A percentile compares a stretch with the other conserved stretches of the same genome.
phyloP scores from a whole-genome alignment of 2,888 invertebrate species.

The Dasypogon diadema region DNA sequence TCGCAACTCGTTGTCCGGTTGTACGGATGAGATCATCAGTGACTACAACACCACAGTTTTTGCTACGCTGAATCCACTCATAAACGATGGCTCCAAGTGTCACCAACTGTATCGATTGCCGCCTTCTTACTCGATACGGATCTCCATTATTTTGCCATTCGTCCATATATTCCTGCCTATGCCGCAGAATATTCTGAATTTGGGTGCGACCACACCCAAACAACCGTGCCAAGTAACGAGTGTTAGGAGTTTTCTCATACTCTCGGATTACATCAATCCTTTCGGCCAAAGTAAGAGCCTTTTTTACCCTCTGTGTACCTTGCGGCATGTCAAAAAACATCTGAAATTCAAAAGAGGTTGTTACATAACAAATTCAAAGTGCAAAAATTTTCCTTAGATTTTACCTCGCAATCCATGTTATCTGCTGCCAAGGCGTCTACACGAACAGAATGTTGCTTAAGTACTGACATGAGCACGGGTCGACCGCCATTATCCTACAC shows the following conservation, averaged over 20 bases:
- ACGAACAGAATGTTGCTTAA: neutral
- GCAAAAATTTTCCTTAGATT: neutral
- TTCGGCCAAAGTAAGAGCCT: slow-evolving; percentile 48
- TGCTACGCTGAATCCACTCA: slow-evolving; percentile 50
- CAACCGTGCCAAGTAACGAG: slow-evolving; percentile 19
- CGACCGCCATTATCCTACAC: slow-evolving; percentile 16
- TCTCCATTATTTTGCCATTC: slow-evolving; percentile 52
- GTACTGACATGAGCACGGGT: neutral
- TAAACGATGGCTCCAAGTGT: slow-evolving; percentile 50
- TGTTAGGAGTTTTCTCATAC: slow-evolving; percentile 40
- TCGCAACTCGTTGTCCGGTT: slow-evolving; percentile 40
- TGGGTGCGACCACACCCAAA: slow-evolving; percentile 53
- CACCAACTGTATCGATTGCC: slow-evolving; percentile 40
- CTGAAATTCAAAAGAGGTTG: neutral
- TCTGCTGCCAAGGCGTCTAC: neutral
- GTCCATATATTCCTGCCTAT: slow-evolving; percentile 49
- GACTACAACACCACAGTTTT: slow-evolving; percentile 30
- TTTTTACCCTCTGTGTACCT: neutral
- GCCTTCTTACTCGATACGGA: slow-evolving; percentile 47
- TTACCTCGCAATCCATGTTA: slow-evolving; percentile 4
- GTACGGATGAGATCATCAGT: slow-evolving; percentile 48
- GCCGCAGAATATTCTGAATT: slow-evolving; percentile 51
- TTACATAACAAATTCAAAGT: neutral
- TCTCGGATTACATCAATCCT: slow-evolving; percentile 49
- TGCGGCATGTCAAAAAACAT: too few relatives aligned